Conservation (phyloP, 1,140 invertebrate species). For the Drosophila obscura region DNA sequence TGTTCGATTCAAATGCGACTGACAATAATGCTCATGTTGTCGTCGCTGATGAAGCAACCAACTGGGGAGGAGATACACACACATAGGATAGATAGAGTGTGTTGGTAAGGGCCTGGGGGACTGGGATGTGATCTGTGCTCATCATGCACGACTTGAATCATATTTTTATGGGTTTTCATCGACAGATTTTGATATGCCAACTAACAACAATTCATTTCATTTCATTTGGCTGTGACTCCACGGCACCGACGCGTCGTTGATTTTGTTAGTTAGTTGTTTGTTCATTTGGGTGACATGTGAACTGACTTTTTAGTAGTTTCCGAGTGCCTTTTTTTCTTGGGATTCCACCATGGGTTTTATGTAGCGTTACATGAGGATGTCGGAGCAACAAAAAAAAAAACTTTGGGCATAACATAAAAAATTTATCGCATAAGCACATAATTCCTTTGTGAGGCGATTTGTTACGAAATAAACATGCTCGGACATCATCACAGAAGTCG, state of each 20-base stretch:
- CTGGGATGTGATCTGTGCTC: conserved; percentile 37
- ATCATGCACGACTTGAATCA: conserved; percentile 69
- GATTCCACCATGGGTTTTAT: conserved; percentile 43
- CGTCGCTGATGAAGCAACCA: conserved; percentile 28
- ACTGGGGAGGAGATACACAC: conserved; percentile 2
- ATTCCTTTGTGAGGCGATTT: conserved; percentile 41
- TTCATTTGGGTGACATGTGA: conserved; percentile 16
- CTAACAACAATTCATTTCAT: conserved; percentile 77
- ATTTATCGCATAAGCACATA: conserved; percentile 56
- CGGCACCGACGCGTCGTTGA: conserved; percentile 1
- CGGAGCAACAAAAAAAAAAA: conserved; percentile 32
- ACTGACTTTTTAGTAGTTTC: conserved; percentile 58
- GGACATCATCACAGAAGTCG: conserved; percentile 14
- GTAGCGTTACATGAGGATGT: conserved; percentile 50
- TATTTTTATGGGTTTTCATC: conserved; percentile 79
- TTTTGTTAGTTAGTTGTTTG: conserved; percentile 50
- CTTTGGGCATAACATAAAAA: conserved; percentile 59
- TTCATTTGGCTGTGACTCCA: conserved; percentile 23
- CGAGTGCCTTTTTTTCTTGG: conserved; percentile 5
- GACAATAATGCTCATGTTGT: conserved; percentile 69
- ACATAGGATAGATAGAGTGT: neutral
- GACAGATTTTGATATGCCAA: conserved; percentile 65
- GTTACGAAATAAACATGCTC: conserved; percentile 38
- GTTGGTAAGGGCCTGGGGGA: neutral
- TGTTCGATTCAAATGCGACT: conserved; percentile 55